Conservation (phyloP, 2,797 vertebrate genomes). For the Gymnocypris eckloni region DNA sequence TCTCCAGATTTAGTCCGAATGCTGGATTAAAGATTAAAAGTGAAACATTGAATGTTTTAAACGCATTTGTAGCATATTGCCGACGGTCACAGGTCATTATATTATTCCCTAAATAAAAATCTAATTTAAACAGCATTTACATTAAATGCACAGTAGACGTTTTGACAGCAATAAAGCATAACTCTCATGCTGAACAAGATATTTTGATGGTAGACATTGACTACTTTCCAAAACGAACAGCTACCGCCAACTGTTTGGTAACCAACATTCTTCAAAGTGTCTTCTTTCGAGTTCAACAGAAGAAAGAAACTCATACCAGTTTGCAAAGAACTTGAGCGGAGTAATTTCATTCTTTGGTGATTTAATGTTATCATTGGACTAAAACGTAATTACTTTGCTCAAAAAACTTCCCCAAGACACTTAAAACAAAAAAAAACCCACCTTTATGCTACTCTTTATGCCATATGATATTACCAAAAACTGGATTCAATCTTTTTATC, state of each 20-base stretch:
- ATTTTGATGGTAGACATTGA: background rate
- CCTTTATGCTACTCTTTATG: background rate
- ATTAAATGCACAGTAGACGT: background rate
- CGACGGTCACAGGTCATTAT: background rate
- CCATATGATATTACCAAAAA: background rate
- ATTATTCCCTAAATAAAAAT: background rate
- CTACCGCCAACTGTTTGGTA: background rate
- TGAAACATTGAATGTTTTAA: background rate
- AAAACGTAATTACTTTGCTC: background rate
- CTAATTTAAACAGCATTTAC: background rate
- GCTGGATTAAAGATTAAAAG: background rate
- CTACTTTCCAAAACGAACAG: background rate
- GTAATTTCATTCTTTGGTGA: background rate
- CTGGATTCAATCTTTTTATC: background rate
- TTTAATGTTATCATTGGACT: background rate
- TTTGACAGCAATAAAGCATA: background rate
- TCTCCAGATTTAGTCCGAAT: background rate
- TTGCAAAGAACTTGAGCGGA: background rate
- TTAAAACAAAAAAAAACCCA: background rate
- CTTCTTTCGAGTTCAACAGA: background rate
- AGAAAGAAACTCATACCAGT: background rate
- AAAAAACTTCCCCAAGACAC: background rate
- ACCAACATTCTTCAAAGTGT: background rate
- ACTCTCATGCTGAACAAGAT: background rate
- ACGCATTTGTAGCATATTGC: background rate